phyloP scores from a whole-genome alignment of 2,888 invertebrate genomes.

The Quadroppia sp. region DNA sequence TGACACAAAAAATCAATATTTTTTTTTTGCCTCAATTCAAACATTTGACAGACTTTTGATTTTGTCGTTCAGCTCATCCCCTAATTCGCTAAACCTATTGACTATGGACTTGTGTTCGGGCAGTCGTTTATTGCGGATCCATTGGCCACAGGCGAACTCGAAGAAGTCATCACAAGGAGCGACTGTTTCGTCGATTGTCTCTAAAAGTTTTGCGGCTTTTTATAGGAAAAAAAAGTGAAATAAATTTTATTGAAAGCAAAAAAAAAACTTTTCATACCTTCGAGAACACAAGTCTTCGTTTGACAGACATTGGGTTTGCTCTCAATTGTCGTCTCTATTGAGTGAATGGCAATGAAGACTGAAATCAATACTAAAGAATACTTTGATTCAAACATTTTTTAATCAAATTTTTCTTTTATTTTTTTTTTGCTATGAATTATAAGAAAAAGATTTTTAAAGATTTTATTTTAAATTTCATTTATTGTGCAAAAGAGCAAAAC shows the following conservation, averaged over 20 bases:
- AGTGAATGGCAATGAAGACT: no score
- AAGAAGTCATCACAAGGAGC: slow-evolving; percentile 80
- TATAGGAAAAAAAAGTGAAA: neutral
- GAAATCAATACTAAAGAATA: no score
- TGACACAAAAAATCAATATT: no score
- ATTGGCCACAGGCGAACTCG: slow-evolving; percentile 71
- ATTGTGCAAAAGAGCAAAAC: no score
- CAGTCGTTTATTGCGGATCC: slow-evolving; percentile 54
- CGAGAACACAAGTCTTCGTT: neutral
- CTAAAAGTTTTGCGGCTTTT: slow-evolving; percentile 64
- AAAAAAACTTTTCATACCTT: neutral
- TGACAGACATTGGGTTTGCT: no score
- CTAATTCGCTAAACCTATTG: neutral
- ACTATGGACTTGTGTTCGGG: neutral
- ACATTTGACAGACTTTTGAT: neutral
- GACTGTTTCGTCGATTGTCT: slow-evolving; percentile 65
- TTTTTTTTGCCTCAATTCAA: no score
- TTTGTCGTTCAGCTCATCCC: neutral
- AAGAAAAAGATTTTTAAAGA: no score
- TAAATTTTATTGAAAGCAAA: neutral
- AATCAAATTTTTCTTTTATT: no score
- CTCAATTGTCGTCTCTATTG: no score
- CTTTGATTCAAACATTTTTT: no score
- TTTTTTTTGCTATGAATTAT: no score
- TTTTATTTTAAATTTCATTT: no score